These are phyloP conservation scores for Cheiracanthium punctorium DNA, from an alignment of 2,888 invertebrate species.

Conservation along the genomic window DNA sequence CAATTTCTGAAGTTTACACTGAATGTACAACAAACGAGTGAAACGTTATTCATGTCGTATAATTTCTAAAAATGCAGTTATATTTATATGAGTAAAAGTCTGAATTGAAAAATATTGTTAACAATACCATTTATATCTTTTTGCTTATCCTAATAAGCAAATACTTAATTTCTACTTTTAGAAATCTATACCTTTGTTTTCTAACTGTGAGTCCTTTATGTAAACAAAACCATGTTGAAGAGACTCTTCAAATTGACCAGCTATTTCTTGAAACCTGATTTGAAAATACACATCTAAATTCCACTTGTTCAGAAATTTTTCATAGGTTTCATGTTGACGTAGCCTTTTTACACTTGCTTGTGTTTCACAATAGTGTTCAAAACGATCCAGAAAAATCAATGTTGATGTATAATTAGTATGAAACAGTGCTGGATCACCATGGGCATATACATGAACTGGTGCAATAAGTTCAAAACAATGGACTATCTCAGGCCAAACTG, in stretches of 20 bases:
- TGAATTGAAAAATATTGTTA: too few species aligned
- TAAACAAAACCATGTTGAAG: constrained; percentile 74
- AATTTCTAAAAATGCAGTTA: too few species aligned
- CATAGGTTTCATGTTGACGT: constrained; percentile 83
- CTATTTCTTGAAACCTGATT: constrained; percentile 94
- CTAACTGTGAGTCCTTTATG: neutral
- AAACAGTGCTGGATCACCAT: constrained; percentile 92
- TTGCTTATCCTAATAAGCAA: too few species aligned
- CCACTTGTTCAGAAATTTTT: constrained; percentile 89
- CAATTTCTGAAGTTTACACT: too few species aligned
- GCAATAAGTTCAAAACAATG: constrained; percentile 78
- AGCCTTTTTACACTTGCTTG: constrained; percentile 81
- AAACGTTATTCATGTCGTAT: too few species aligned
- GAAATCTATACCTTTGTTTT: neutral
- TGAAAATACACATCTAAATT: constrained; percentile 98
- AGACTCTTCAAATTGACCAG: constrained; percentile 81
- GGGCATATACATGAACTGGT: constrained; percentile 86
- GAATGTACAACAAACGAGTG: too few species aligned
- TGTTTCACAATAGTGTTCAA: constrained; percentile 82
- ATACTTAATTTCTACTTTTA: too few species aligned
- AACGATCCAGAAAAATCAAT: constrained; percentile 83
- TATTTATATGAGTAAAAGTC: too few species aligned
- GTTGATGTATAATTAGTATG: constrained; percentile 88
- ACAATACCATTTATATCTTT: too few species aligned
- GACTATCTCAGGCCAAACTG: constrained; percentile 87